Evolutionary conservation across 2,888 invertebrate genomes (phyloP).

Genomic region (Drosophila conformis): DNA sequence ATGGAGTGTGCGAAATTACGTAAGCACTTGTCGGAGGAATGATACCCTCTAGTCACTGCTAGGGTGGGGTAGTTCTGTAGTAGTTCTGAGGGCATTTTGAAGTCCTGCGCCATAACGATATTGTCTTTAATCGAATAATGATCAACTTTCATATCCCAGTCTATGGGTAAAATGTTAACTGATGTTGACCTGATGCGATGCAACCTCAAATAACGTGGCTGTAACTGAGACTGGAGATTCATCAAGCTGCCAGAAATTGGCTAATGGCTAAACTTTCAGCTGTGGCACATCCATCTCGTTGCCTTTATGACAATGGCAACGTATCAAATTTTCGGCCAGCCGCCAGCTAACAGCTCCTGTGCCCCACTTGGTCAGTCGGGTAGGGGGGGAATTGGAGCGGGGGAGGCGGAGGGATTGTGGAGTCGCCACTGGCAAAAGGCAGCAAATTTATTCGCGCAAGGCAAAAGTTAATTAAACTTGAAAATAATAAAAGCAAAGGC

Average conservation of each 20-base stretch:
- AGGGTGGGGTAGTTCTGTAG: background rate
- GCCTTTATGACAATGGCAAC: slow-evolving; percentile 51
- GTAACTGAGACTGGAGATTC: slow-evolving; percentile 25
- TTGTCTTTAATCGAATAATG: background rate
- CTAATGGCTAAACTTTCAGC: slow-evolving; percentile 38
- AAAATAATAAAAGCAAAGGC: slow-evolving; percentile 75
- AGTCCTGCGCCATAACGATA: background rate
- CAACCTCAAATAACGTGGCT: background rate
- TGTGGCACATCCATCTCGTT: slow-evolving; percentile 46
- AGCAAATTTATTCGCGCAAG: slow-evolving; percentile 65
- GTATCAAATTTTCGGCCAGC: slow-evolving; percentile 69
- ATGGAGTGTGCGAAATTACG: slow-evolving; percentile 64
- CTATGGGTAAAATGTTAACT: background rate
- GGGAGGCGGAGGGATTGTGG: background rate
- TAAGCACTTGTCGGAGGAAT: slow-evolving; percentile 62
- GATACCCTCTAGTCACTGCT: slow-evolving; percentile 14
- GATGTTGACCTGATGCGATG: slow-evolving; percentile 16
- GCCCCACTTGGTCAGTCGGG: background rate
- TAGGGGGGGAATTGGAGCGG: no score
- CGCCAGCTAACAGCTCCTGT: slow-evolving; percentile 32
- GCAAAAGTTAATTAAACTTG: slow-evolving; percentile 78
- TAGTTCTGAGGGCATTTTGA: background rate
- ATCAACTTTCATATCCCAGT: slow-evolving; percentile 13
- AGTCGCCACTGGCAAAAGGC: slow-evolving; percentile 50
- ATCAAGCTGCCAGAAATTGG: slow-evolving; percentile 17